Conservation (phyloP, 2,888 invertebrate species). For the Coleophora flavipennella region DNA sequence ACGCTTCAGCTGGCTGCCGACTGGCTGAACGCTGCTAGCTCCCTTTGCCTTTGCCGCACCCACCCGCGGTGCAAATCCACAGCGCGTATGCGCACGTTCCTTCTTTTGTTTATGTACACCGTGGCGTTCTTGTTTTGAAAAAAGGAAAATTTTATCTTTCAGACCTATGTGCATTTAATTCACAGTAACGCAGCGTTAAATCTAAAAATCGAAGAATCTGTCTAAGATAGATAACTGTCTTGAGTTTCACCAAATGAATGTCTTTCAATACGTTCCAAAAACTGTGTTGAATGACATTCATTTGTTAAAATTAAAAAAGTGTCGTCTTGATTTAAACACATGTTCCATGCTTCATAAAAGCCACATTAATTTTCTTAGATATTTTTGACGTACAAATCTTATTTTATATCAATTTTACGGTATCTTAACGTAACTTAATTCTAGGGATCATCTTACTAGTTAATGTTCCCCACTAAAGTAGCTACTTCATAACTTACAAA, state of each 20-base stretch:
- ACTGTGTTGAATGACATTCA: too few species aligned
- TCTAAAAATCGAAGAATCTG: too few species aligned
- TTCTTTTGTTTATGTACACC: slow-evolving; percentile 46
- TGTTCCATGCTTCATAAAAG: too few species aligned
- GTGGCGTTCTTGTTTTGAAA: slow-evolving; percentile 14
- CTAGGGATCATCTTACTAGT: slow-evolving; percentile 50
- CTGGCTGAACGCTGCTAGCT: slow-evolving; percentile 48
- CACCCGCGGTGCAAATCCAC: slow-evolving; percentile 29
- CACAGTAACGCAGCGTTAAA: too few species aligned
- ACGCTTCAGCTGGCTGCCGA: slow-evolving; percentile 40
- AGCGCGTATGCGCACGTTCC: slow-evolving; percentile 32
- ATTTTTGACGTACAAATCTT: slow-evolving; percentile 21
- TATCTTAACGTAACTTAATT: slow-evolving; percentile 42
- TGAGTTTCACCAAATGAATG: neutral
- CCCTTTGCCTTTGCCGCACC: slow-evolving; percentile 53
- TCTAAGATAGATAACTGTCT: too few species aligned
- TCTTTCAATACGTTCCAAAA: too few species aligned
- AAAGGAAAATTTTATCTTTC: too few species aligned
- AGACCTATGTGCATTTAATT: too few species aligned
- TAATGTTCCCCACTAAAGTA: slow-evolving; percentile 39
- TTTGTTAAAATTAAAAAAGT: too few species aligned
- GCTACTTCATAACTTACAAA: slow-evolving; percentile 45
- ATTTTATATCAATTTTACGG: slow-evolving; percentile 32
- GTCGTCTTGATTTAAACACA: too few species aligned
- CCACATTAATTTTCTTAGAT: neutral